These are phyloP conservation scores for Cheilosia vulpina DNA, from an alignment of 2,888 invertebrate genomes.

Conservation along the genomic window DNA sequence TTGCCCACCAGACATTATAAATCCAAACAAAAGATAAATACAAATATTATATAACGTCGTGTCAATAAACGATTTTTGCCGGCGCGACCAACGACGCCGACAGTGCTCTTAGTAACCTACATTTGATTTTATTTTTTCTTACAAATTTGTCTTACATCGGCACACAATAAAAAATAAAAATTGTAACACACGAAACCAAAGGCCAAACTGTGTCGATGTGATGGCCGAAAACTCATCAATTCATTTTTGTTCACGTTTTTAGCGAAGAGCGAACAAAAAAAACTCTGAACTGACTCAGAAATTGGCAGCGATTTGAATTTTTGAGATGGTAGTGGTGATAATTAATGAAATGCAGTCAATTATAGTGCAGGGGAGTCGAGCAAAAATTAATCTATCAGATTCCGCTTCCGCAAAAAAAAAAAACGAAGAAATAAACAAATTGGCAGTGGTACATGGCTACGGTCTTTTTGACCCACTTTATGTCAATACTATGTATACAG, in stretches of 20 bases:
- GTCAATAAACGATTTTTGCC: conserved; percentile 11
- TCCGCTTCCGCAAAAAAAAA: conserved; percentile 7
- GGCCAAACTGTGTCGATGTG: conserved; percentile 2
- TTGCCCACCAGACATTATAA: conserved; percentile 3
- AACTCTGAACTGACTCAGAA: neutral
- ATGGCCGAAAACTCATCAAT: conserved; percentile 6
- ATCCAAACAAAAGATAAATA: conserved; percentile 25
- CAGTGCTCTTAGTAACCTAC: conserved; percentile 22
- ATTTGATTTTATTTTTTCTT: conserved; percentile 2
- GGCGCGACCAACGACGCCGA: neutral
- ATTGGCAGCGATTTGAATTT: conserved; percentile 14
- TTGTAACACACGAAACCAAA: conserved; percentile 16
- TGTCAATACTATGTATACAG: too few species aligned
- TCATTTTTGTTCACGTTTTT: neutral
- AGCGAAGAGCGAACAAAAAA: neutral
- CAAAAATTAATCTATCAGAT: neutral
- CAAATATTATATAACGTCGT: conserved; percentile 13
- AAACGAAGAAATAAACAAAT: neutral
- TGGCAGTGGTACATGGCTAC: neutral
- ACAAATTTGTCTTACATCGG: conserved; percentile 8
- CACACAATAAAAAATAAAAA: conserved; percentile 1
- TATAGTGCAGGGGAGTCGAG: neutral
- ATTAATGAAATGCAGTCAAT: conserved; percentile 8
- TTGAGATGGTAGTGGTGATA: neutral
- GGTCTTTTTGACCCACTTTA: too few species aligned